Evolutionary conservation across 2,113 vertebrate species (phyloP), one percentile per base, ranked within the genome.

Genomic region (Syngnathus floridae): DNA sequence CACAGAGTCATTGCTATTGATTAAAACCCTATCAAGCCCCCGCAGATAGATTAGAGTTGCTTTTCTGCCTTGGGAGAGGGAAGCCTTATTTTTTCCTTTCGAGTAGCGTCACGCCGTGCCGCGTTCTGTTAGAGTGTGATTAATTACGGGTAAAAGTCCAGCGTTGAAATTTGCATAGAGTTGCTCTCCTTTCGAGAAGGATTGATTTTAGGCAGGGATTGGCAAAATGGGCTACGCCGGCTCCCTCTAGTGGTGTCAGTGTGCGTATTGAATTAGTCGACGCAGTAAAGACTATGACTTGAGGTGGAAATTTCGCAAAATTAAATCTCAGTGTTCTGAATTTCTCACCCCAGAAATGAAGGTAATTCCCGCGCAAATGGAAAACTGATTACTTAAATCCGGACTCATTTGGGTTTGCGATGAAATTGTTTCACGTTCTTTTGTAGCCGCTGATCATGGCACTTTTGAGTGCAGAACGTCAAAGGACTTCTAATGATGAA

Each of bases 401-500:
- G 21, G 56, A 62, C 17, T 73, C 66, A 72, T 78, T 74, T 74
- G 55, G 64, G 67, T 43, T 22, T 26, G 1, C 59, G 77, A 62
- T 74, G 70, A 66, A 65, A 54, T 74, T 76, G 67, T 78, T 75
- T 58, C 40, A 22, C 4, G 11, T 43, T 17, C 26, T 40, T 66
- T 69, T 72, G 58, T 77, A 65, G 76, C 68, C 60, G 38, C 72
- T 66, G 70, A 82, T 84, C 82, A 67, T 66, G 26, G 26, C 26
- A 31, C 26, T 31, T 31, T 31, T 2, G 26, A 31, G 26, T 31
- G 66, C 72, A 73, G 74, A 70, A 77, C 79, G 80, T 72, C 72
- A 80, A 83, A 73, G 76, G 69, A 73, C 71, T 81, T 73, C 65
- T 65, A 69, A 71, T 74, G 76, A 79, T 80, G 77, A 85, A 84